These are phyloP conservation scores for Polia nebulosa DNA, from an alignment of 2,888 invertebrate species.

Conservation along the genomic window DNA sequence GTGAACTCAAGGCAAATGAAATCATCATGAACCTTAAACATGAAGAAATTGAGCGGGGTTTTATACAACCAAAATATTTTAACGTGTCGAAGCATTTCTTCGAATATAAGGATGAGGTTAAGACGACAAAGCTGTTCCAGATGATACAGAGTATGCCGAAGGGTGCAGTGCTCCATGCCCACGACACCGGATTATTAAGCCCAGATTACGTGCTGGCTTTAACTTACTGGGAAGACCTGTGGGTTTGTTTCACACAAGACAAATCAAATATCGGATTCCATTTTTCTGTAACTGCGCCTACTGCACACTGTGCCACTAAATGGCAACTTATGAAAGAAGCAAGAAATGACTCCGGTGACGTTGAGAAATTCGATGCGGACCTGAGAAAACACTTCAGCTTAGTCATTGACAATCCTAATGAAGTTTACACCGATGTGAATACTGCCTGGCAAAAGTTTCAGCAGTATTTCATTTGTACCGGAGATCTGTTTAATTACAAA, in stretches of 20 bases:
- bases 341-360: constrained; percentile 85
- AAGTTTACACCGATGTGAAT: constrained; percentile 89
- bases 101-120: constrained; percentile 90
- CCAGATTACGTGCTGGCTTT: constrained; percentile 92
- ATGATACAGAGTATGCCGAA: constrained; percentile 94
- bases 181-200: constrained; percentile 92
- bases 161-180: constrained; percentile 93
- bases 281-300: constrained; percentile 78
- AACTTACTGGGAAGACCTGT: constrained; percentile 92
- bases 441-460: constrained; percentile 92
- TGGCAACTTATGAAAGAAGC: constrained; percentile 90
- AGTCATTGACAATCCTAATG: constrained; percentile 85
- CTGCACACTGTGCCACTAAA: constrained; percentile 69
- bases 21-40: constrained; percentile 91
- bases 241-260: constrained; percentile 85
- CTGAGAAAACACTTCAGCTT: constrained; percentile 90
- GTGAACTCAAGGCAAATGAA: constrained; percentile 90
- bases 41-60: constrained; percentile 87
- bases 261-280: constrained; percentile 68
- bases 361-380: constrained; percentile 88
- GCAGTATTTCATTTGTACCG: constrained; percentile 89
- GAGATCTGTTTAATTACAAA: constrained; percentile 90
- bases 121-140: constrained; percentile 91
- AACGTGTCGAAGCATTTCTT: constrained; percentile 93
- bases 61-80: constrained; percentile 87